A percentile compares a stretch with the other conserved stretches of the same genome.
phyloP scores from a whole-genome alignment of 2,797 vertebrate species.

The Enteromius argenteus region DNA sequence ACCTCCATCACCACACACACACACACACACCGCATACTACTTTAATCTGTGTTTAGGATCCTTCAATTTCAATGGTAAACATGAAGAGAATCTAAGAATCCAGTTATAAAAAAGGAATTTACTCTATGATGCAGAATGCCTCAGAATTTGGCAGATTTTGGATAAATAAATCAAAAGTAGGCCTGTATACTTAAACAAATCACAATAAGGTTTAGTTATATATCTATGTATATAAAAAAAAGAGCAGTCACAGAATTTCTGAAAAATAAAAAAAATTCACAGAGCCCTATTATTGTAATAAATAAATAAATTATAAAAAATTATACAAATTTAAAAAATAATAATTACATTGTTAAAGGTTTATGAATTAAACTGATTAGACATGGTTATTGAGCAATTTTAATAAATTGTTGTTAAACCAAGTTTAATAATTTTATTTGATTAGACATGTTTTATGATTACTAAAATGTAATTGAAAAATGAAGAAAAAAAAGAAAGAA shows the following conservation, averaged over 20 bases:
- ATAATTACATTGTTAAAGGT: neutral
- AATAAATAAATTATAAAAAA: too few relatives aligned
- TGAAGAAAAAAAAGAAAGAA: neutral
- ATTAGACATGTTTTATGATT: neutral
- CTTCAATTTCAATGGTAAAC: neutral
- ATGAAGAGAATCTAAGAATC: neutral
- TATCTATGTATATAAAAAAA: too few relatives aligned
- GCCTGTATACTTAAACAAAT: neutral
- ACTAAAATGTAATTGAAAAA: neutral
- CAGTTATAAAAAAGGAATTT: neutral
- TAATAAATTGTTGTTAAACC: too few relatives aligned
- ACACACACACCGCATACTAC: neutral
- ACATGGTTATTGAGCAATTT: neutral
- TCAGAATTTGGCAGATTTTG: neutral
- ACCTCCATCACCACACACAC: slow-evolving; percentile 37
- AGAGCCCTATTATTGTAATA: too few relatives aligned
- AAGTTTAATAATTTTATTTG: neutral
- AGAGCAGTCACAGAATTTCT: too few relatives aligned
- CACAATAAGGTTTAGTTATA: neutral
- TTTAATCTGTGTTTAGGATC: neutral
- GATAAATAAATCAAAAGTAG: neutral
- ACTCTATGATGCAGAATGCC: neutral
- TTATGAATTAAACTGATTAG: neutral
- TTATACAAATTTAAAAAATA: too few relatives aligned
- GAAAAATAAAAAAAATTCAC: too few relatives aligned